Percentiles rank a stretch among this genome's conserved stretches.
Conservation (phyloP, 2,113 vertebrate species). For the Ovibos moschatus region DNA sequence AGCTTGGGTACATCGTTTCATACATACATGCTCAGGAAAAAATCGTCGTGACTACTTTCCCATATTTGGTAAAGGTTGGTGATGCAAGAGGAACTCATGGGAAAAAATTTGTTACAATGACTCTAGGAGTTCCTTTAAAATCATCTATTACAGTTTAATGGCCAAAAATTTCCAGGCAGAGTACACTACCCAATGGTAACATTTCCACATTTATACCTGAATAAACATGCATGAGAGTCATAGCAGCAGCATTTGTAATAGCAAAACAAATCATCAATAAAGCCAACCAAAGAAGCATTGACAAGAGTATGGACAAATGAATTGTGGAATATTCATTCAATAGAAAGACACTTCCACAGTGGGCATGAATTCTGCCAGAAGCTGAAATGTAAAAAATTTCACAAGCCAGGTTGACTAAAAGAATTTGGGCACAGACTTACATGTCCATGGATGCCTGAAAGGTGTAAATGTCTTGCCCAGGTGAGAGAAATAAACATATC, state of each 20-base stretch:
- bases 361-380: background rate
- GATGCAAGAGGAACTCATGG: background rate
- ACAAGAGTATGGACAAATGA: background rate
- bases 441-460: too few species aligned
- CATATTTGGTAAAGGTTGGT: background rate
- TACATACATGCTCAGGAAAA: background rate
- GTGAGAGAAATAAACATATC: background rate
- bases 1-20: background rate
- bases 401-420: background rate
- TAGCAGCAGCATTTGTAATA: background rate
- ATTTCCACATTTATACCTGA: accelerated
- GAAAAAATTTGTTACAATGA: background rate
- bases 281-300: background rate
- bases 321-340: background rate
- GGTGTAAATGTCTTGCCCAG: too few species aligned
- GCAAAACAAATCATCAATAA: background rate
- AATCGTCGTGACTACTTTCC: background rate
- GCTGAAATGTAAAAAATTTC: background rate
- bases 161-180: background rate
- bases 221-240: background rate
- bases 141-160: background rate
- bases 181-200: accelerated
- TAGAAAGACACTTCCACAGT: accelerated
- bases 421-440: background rate
- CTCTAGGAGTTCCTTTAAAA: background rate